Conservation (phyloP, 1,140 invertebrate genomes). For the Anthonomus grandis region DNA sequence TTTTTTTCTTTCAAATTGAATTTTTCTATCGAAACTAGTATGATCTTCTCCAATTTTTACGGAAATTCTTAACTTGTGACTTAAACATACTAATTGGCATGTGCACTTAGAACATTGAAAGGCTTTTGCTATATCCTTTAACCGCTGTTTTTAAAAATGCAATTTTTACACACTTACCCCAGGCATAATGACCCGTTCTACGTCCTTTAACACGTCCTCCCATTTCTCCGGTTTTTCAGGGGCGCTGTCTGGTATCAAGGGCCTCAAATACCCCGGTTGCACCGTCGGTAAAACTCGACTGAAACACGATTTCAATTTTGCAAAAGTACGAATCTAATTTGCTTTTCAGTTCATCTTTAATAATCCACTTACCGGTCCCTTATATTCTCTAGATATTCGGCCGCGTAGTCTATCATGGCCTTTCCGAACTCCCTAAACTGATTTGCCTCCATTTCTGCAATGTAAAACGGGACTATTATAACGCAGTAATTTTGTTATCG, state of each 20-base stretch:
- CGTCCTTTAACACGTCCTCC: slow-evolving; percentile 85
- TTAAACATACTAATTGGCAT: no score
- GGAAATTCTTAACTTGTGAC: no score
- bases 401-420: slow-evolving; percentile 77
- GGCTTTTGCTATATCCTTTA: no score
- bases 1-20: no score
- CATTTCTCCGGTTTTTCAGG: slow-evolving; percentile 81
- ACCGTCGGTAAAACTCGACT: slow-evolving; percentile 79
- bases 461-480: no score
- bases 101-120: no score
- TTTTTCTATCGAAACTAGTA: no score
- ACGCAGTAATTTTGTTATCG: no score
- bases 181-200: slow-evolving; percentile 94
- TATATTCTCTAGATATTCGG: slow-evolving; percentile 81
- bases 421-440: slow-evolving; percentile 76
- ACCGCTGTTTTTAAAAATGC: no score
- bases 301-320: no score
- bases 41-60: no score
- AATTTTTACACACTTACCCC: slow-evolving; percentile 71
- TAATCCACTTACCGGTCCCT: slow-evolving; percentile 64
- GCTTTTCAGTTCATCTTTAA: background rate
- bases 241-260: slow-evolving; percentile 77
- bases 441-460: slow-evolving; percentile 66
- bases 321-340: slow-evolving; percentile 30
- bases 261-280: slow-evolving; percentile 79